Conservation (phyloP, 2,113 vertebrate species). For the Rhegmatorhina hoffmannsi region DNA sequence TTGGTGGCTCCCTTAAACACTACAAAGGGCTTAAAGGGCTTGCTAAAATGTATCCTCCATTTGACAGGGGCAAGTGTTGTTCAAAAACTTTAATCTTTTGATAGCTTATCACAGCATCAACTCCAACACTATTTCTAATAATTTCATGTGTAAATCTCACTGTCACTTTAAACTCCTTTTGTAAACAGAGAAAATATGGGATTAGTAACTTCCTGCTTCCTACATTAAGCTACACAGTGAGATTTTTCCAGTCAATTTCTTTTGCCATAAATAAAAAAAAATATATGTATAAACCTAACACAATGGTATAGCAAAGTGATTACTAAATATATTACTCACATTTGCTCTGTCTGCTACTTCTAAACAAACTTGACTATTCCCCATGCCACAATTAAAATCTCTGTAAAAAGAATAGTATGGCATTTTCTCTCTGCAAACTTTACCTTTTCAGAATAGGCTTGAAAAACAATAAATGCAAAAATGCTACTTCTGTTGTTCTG, state of each 20-base stretch:
- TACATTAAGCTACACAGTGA: background rate
- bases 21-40: background rate
- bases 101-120: background rate
- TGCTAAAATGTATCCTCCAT: background rate
- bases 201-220: slow-evolving; percentile 1
- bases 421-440: background rate
- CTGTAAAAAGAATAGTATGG: background rate
- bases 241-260: slow-evolving; percentile 33
- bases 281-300: background rate
- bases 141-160: background rate
- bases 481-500: background rate
- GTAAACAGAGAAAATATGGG: slow-evolving; percentile 1
- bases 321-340: background rate
- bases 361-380: background rate
- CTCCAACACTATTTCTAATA: background rate
- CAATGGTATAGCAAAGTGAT: background rate
- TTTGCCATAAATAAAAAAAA: background rate
- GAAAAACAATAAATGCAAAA: background rate
- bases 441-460: background rate
- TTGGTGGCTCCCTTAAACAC: background rate
- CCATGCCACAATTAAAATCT: background rate
- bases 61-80: background rate
- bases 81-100: background rate
- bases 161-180: slow-evolving; percentile 25
- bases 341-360: background rate